A percentile compares a stretch with the other conserved stretches of the same genome.
These are phyloP conservation scores for Idaea dimidiata DNA, from an alignment of 2,888 invertebrate species.

Conservation along the genomic window DNA sequence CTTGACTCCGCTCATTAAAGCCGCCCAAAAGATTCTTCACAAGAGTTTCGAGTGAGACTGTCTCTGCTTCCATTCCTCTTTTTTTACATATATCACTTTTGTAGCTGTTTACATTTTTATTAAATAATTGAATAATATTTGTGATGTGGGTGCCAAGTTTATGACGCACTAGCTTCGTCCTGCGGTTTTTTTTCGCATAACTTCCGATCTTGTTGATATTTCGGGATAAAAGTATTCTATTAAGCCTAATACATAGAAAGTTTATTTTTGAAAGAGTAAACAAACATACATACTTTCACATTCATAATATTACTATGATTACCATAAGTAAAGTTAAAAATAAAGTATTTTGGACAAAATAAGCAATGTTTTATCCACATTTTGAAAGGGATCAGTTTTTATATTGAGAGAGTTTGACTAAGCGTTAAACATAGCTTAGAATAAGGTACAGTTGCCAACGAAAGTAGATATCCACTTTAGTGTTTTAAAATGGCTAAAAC, in stretches of 20 bases:
- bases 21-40: slow-evolving; percentile 92
- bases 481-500: too few species aligned
- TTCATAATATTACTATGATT: too few species aligned
- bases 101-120: slow-evolving; percentile 42
- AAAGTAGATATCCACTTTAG: too few species aligned
- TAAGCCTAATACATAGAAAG: too few species aligned
- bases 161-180: background rate
- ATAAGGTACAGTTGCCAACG: background rate
- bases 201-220: too few species aligned
- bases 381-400: background rate
- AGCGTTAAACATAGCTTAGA: background rate
- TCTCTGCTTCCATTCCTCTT: slow-evolving; percentile 48
- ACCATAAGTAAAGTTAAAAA: background rate
- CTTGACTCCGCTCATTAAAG: slow-evolving; percentile 93
- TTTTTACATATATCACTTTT: slow-evolving; percentile 49
- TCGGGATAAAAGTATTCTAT: too few species aligned
- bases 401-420: background rate
- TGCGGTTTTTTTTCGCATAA: slow-evolving; percentile 8
- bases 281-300: too few species aligned
- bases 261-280: too few species aligned
- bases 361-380: background rate
- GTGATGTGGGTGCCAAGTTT: slow-evolving; percentile 50
- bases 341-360: background rate
- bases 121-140: slow-evolving; percentile 27
- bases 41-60: slow-evolving; percentile 76